Percentiles rank a stretch among this genome's conserved stretches.
Conservation (phyloP, 2,888 invertebrate genomes). For the Chrysolina oricalcia region DNA sequence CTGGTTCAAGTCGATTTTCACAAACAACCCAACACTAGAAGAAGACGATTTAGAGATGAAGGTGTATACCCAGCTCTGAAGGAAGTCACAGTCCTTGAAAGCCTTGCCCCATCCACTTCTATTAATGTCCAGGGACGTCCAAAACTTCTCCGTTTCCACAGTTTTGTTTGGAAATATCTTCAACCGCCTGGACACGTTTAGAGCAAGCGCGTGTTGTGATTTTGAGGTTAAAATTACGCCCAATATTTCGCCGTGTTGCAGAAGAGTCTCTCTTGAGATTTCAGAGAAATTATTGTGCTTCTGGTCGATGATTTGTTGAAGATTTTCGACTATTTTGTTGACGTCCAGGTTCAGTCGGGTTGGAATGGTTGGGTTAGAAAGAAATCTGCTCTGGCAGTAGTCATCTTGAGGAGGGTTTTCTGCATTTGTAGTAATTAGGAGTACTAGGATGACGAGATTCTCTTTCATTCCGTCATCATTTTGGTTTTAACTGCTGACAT, state of each 20-base stretch:
- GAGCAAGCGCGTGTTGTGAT: conserved; percentile 61
- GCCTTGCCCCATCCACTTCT: conserved; percentile 68
- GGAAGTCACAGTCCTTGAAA: conserved; percentile 69
- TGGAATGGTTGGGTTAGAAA: conserved; percentile 66
- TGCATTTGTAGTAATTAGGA: conserved; percentile 73
- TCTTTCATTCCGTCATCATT: conserved; percentile 70
- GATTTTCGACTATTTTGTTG: conserved; percentile 55
- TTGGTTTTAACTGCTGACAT: conserved; percentile 52
- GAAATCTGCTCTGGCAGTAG: conserved; percentile 64
- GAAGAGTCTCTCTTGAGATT: conserved; percentile 72
- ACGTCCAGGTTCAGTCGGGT: conserved; percentile 66
- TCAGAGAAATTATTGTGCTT: conserved; percentile 56
- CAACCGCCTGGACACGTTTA: conserved; percentile 63
- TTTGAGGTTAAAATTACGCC: conserved; percentile 68
- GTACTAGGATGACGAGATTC: conserved; percentile 69
- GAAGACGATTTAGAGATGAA: conserved; percentile 63
- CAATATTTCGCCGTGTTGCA: conserved; percentile 70
- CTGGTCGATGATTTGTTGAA: conserved; percentile 57
- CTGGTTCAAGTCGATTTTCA: conserved; percentile 78
- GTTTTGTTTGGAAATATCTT: conserved; percentile 67
- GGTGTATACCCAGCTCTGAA: conserved; percentile 68
- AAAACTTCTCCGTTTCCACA: conserved; percentile 73
- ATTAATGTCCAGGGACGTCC: conserved; percentile 74
- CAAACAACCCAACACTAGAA: conserved; percentile 64
- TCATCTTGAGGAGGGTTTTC: conserved; percentile 68